Evolutionary conservation across 2,888 invertebrate species (phyloP), one percentile per base, ranked within the genome.

Genomic region (Stomorhina lunata): DNA sequence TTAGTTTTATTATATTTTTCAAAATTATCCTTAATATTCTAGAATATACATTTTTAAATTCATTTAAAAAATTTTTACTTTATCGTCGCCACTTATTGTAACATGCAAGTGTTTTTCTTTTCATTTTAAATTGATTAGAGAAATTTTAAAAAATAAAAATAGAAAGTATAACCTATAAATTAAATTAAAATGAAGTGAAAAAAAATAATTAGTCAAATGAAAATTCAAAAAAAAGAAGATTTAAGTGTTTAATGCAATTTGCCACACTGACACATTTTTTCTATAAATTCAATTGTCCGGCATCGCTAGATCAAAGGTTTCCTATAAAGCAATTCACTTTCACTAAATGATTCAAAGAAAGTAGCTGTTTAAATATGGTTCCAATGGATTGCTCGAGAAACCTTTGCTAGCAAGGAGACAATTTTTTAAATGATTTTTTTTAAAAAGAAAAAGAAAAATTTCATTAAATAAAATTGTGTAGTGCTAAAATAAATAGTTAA

Each of bases 371-470:
- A 71, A 75, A 55, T 53, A 32, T 63, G 6, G 10, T 53, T 32
- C 7, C 2, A 15, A 3, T 27, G 55, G 9, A 61, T 27, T 61
- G 22, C 4, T n/a, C 22, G 53, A 25, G 25, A 43, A 85, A 86
- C 89, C 91, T 89, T 90, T 88, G 89, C 90, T 89, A 90, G 90
- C 90, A 90, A 91, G 90, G 91, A 84, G 89, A 85, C 90, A 90
- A 90, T 90, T 89, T 87, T 73, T 86, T 80, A 61, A 63, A 65
- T 50, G 83, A 78, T 83, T 80, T 81, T 59, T 55, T 53, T 53
- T 45, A 4, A 29, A 20, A 27, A 40, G 6, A 15, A 40, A 32
- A 27, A 53, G 9, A 68, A 37, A 43, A 29, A 61, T 71, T 76
- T 68, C 59, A 66, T 63, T 65, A 57, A 72, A 68, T 81, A 55